These are phyloP conservation scores for Philaethria dido DNA, from an alignment of 2,888 invertebrate species.

Conservation along the genomic window DNA sequence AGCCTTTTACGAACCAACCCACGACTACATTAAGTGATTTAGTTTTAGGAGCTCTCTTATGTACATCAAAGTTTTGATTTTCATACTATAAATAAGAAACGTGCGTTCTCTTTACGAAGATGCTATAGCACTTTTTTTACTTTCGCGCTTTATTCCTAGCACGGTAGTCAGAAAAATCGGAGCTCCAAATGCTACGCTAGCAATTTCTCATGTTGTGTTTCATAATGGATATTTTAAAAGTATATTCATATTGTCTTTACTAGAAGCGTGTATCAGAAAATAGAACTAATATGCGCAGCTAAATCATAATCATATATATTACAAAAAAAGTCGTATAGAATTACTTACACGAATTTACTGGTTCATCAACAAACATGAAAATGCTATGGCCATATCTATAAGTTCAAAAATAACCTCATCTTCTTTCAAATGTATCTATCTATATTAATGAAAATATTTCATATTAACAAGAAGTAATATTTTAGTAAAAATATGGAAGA, in stretches of 20 bases:
- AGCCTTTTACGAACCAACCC: conserved; percentile 29
- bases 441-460: too few relatives aligned
- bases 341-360: not conserved
- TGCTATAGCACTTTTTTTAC: too few relatives aligned
- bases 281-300: conserved; percentile 4
- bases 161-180: too few relatives aligned
- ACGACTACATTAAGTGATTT: conserved; percentile 25
- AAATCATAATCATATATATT: not conserved
- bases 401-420: not conserved
- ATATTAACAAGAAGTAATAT: too few relatives aligned
- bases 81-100: conserved; percentile 7
- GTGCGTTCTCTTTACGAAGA: not conserved
- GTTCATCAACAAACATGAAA: not conserved
- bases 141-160: too few relatives aligned
- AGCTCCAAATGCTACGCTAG: too few relatives aligned
- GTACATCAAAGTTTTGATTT: conserved; percentile 12
- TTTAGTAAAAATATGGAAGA: too few relatives aligned
- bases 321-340: too few relatives aligned
- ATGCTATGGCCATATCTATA: too few relatives aligned
- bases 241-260: conserved; percentile 8
- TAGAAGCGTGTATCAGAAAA: not conserved
- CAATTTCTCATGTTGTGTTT: not conserved
- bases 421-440: too few relatives aligned
- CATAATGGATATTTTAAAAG: not conserved
- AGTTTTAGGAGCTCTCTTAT: conserved; percentile 1